Evolutionary conservation across 1,140 invertebrate genomes (phyloP).

Genomic region (Drosophila kanapiae): DNA sequence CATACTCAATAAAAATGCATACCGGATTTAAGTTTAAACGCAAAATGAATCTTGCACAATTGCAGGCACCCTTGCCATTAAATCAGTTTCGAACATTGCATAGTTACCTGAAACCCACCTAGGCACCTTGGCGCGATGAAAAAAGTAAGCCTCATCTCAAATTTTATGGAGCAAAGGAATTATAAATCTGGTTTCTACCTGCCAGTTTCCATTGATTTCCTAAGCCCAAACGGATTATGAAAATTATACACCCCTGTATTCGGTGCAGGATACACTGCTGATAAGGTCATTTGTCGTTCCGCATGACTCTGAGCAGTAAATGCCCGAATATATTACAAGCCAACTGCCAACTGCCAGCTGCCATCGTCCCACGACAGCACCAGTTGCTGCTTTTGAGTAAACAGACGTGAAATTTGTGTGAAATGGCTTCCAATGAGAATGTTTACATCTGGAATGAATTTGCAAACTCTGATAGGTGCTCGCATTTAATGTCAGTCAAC

Average conservation of each 20-base stretch:
- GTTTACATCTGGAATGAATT: conserved; percentile 78
- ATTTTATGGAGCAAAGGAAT: background rate
- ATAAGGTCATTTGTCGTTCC: background rate
- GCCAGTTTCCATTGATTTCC: background rate
- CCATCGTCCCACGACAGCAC: conserved; percentile 41
- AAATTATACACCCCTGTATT: background rate
- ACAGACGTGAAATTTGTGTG: conserved; percentile 73
- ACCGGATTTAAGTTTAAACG: conserved; percentile 2
- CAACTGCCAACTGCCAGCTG: conserved; percentile 12
- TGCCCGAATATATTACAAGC: conserved; percentile 38
- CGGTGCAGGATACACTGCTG: background rate
- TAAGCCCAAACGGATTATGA: background rate
- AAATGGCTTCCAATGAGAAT: conserved; percentile 74
- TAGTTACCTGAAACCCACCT: background rate
- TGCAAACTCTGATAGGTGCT: conserved; percentile 73
- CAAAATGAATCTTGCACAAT: background rate
- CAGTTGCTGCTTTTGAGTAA: conserved; percentile 70
- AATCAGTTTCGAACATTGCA: background rate
- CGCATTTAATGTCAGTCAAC: conserved; percentile 71
- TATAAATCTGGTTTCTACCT: background rate
- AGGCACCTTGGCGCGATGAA: too few relatives aligned
- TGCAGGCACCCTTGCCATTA: background rate
- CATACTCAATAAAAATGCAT: conserved; percentile 65
- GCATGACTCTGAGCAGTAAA: conserved; percentile 24
- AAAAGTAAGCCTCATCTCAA: too few relatives aligned